These are phyloP conservation scores for Oxycera nigricornis DNA, from an alignment of 2,888 invertebrate species.

Conservation along the genomic window DNA sequence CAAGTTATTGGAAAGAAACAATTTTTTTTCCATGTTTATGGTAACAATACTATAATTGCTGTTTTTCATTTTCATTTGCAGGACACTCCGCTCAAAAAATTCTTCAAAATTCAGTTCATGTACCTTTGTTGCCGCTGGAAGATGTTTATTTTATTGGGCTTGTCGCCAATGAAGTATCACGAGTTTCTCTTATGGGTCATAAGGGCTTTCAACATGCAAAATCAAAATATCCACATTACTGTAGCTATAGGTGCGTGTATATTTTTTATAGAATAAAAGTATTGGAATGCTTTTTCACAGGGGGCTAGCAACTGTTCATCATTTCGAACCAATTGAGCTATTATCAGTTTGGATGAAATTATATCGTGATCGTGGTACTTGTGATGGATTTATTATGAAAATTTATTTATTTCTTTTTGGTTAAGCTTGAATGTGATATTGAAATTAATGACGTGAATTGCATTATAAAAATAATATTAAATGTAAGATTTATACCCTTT, in stretches of 20 bases:
- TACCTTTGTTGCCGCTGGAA: constrained; percentile 72
- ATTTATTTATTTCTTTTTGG: neutral
- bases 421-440: no score
- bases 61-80: no score
- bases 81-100: no score
- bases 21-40: no score
- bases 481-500: no score
- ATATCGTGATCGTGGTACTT: neutral
- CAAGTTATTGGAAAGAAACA: no score
- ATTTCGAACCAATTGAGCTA: constrained; percentile 17
- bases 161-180: constrained; percentile 66
- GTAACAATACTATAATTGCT: no score
- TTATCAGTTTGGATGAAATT: constrained; percentile 20
- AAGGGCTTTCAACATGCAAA: constrained; percentile 63
- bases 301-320: constrained; percentile 33
- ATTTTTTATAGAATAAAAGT: neutral
- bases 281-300: constrained; percentile 50
- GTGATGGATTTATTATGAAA: neutral
- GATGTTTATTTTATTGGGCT: constrained; percentile 77
- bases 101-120: no score
- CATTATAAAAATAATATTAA: no score
- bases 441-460: no score
- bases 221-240: constrained; percentile 53
- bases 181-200: constrained; percentile 66
- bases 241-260: constrained; percentile 55